Conservation (phyloP, 2,797 vertebrate species). For the Podargus strigoides region DNA sequence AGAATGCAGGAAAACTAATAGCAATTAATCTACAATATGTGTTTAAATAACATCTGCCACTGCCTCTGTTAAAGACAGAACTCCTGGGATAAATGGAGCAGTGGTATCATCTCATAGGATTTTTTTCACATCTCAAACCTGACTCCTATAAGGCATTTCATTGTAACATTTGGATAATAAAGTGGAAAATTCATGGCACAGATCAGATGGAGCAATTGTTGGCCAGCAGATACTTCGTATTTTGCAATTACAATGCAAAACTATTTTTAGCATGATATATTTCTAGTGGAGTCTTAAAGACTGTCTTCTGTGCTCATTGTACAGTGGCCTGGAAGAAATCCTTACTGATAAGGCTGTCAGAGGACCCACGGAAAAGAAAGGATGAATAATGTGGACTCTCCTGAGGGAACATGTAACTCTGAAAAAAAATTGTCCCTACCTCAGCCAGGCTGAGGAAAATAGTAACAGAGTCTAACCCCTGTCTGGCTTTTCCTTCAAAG, state of each 20-base stretch:
- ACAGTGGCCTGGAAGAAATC: constrained; percentile 24
- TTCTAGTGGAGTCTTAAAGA: not conserved
- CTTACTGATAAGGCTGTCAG: constrained; percentile 3
- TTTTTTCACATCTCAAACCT: not conserved
- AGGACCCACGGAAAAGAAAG: not conserved
- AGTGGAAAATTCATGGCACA: not conserved
- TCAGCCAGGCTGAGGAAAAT: not conserved
- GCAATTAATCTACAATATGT: not conserved
- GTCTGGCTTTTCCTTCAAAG: not conserved
- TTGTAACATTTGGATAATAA: not conserved
- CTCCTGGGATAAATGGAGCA: not conserved
- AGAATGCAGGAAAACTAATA: not conserved
- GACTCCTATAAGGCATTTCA: not conserved
- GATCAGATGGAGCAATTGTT: not conserved
- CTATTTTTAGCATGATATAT: not conserved
- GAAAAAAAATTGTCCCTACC: not conserved
- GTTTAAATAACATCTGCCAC: not conserved
- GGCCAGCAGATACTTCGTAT: not conserved
- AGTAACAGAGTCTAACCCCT: not conserved
- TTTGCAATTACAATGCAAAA: not conserved
- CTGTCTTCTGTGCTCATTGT: not conserved
- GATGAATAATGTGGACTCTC: not conserved
- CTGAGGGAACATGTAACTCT: not conserved
- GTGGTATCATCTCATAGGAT: not conserved
- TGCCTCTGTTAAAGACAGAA: not conserved